Base-by-base conservation (phyloP, 2,888 invertebrate genomes). In the Dioctria linearis region DNA sequence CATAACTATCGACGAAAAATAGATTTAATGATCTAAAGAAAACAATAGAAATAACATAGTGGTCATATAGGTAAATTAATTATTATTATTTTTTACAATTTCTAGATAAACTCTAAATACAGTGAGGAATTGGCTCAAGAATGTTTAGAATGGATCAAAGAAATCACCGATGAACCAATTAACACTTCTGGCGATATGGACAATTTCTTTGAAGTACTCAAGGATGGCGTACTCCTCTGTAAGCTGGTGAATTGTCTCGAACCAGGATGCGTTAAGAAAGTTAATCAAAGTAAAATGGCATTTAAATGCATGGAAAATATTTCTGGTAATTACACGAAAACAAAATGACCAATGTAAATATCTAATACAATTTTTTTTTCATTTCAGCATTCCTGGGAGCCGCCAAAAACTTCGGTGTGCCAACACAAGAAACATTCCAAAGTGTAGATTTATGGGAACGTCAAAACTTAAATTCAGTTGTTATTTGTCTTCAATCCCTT, bases 301-400 rank as follows among this genome's bases (percentile, higher is more conserved):
- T 99, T 98, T 90, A 98, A 98, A 87, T 97, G 97, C 90, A 99
- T 99, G 98, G 98, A 99, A 90, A 99, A 99, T 89, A 98, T 99
- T 85, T 97, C 97, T 11, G 87, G 86, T 86, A 82, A 57, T 39
- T 9, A 1, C 25, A 63, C 69, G 11, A 39, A 63, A 63, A 3
- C 4, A 43, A 63, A 4, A 13, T 39, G 59, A 3, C 46, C 42
- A 42, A 11, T 54, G 6, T 69, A 54, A 39, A 78, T 63, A 25
- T 37, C 51, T 57, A 73, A 42, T 46, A 71, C 61, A 54, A 51
- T 67, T 79, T 80, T 71, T 67, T 9, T 49, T 61, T 61, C 37
- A 61, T 59, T 39, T 4, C 66, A 89, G 95, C 94, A 42, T 98
- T 98, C 90, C 90, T 97, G 81, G 95, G 94, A 84, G 94, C 94